Evolutionary conservation across 2,113 vertebrate species (phyloP).

Genomic region (Dipodomys spectabilis): DNA sequence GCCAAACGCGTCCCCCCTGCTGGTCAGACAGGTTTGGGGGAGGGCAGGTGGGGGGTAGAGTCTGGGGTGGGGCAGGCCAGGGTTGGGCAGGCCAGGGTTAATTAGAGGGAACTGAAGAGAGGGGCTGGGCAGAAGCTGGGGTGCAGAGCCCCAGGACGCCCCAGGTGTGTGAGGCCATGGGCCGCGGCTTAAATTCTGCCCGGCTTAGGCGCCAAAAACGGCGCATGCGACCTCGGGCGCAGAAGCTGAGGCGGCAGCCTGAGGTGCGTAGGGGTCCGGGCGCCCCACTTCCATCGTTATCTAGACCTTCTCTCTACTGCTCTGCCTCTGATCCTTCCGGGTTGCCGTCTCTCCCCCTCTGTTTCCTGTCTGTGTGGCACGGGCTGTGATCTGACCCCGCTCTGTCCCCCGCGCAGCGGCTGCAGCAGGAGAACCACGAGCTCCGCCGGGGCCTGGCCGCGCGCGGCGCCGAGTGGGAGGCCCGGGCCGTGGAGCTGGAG

Average conservation of each 20-base stretch:
- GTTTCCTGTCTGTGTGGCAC: not conserved
- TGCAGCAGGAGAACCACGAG: conserved; percentile 84
- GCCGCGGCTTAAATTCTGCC: conserved; percentile 64
- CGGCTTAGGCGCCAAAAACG: conserved; percentile 65
- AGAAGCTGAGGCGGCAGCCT: conserved; percentile 53
- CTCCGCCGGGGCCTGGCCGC: conserved; percentile 81
- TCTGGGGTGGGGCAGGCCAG: not conserved
- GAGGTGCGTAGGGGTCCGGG: conserved; percentile 57
- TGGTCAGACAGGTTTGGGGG: conserved; percentile 75
- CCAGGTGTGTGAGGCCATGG: conserved; percentile 43
- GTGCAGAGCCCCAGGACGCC: not conserved
- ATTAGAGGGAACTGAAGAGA: conserved; percentile 72
- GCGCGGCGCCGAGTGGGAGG: conserved; percentile 81
- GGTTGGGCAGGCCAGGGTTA: conserved; percentile 52
- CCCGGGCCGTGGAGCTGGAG: conserved; percentile 83
- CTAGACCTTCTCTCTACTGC: not conserved
- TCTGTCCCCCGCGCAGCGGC: conserved; percentile 60
- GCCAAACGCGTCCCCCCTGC: conserved; percentile 4
- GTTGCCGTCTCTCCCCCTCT: no score
- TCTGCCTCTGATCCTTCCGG: no score
- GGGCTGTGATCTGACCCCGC: not conserved
- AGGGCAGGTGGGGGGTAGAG: not conserved
- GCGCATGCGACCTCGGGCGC: conserved; percentile 11
- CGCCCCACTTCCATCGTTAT: no score
- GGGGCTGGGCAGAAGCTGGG: not conserved